phyloP scores from a whole-genome alignment of 2,113 vertebrate genomes.

The Labeo rohita region DNA sequence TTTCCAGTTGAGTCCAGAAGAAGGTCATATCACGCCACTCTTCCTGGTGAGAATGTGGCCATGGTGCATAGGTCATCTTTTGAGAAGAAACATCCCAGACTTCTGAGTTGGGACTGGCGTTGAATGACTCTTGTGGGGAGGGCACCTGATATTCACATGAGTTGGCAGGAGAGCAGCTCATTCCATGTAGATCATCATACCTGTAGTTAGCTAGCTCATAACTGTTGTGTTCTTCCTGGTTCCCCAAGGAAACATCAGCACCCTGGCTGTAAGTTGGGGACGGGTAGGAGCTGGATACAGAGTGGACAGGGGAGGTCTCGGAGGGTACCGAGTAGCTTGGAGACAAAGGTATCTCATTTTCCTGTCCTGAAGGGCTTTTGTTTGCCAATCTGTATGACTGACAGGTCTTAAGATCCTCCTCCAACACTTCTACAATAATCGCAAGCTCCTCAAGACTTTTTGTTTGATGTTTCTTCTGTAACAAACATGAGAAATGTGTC shows the following conservation, averaged over 20 bases:
- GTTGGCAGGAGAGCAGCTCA: slow-evolving; percentile 43
- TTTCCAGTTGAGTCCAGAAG: slow-evolving; percentile 81
- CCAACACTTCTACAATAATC: slow-evolving; percentile 85
- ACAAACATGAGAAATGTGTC: slow-evolving; percentile 22
- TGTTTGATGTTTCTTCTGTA: slow-evolving; percentile 69
- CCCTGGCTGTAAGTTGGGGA: slow-evolving; percentile 21
- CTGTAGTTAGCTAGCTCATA: slow-evolving; percentile 64
- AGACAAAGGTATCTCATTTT: background rate
- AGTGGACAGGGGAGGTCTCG: background rate
- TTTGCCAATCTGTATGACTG: slow-evolving; percentile 3
- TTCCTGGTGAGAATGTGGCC: slow-evolving; percentile 20
- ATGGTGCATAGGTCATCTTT: background rate
- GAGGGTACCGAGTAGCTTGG: slow-evolving; percentile 7
- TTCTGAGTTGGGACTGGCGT: slow-evolving; percentile 40
- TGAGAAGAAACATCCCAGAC: background rate
- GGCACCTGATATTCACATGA: slow-evolving; percentile 41
- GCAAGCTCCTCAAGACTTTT: slow-evolving; percentile 83
- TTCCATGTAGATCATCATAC: slow-evolving; percentile 58
- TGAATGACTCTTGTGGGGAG: slow-evolving; percentile 49
- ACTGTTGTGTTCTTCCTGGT: slow-evolving; percentile 47
- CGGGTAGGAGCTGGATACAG: background rate
- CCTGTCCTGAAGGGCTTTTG: background rate
- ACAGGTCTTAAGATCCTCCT: slow-evolving; percentile 80
- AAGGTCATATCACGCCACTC: slow-evolving; percentile 67
- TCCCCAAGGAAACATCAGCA: background rate